phyloP scores from a whole-genome alignment of 2,888 invertebrate genomes.

The Rhingia campestris region DNA sequence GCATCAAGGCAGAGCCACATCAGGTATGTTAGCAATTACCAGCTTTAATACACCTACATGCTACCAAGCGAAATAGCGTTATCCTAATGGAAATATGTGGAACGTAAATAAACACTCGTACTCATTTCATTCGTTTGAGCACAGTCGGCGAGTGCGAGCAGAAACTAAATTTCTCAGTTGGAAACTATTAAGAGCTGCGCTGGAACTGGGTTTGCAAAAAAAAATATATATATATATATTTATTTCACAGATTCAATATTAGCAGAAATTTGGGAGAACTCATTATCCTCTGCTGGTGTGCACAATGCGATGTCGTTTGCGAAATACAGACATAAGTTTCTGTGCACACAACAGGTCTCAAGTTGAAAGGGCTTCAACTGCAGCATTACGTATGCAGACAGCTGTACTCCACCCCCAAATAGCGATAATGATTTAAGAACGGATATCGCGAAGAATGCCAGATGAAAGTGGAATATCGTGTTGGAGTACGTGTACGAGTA shows the following conservation, averaged over 20 bases:
- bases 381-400: not conserved
- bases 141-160: not conserved
- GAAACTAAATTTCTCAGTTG: not conserved
- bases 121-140: not conserved
- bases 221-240: not conserved
- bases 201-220: too few species aligned
- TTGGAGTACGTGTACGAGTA: not conserved
- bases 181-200: too few species aligned
- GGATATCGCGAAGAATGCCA: not conserved
- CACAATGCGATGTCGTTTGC: not conserved
- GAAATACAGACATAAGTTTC: not conserved
- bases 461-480: slow-evolving; percentile 21
- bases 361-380: not conserved
- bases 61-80: not conserved
- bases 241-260: not conserved
- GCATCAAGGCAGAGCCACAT: slow-evolving; percentile 16
- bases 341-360: slow-evolving; percentile 3
- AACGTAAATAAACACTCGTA: not conserved
- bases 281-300: slow-evolving; percentile 11
- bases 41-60: not conserved
- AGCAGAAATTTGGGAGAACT: slow-evolving; percentile 4
- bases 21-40: slow-evolving; percentile 22
- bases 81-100: slow-evolving; percentile 13
- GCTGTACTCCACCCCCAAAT: not conserved
- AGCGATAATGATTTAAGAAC: slow-evolving; percentile 4